Percentiles rank a stretch among this genome's conserved stretches.
Evolutionary conservation across 2,113 vertebrate species (phyloP).

Genomic region (Phalacrocorax pelagicus): DNA sequence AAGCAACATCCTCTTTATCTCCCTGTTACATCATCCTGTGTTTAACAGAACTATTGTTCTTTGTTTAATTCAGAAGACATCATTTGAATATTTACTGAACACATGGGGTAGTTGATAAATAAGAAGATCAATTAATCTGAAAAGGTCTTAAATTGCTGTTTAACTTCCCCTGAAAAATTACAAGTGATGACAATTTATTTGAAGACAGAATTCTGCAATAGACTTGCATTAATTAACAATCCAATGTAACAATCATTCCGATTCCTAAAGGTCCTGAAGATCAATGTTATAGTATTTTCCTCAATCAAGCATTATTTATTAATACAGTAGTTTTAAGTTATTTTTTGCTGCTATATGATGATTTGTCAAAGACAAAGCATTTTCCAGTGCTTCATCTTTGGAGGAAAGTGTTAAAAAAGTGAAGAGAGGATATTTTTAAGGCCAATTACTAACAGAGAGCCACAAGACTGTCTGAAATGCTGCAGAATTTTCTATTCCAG

Average conservation of each 20-base stretch:
- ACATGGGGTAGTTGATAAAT: not conserved
- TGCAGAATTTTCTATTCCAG: not conserved
- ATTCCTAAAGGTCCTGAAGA: not conserved
- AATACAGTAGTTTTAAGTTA: not conserved
- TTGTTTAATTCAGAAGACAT: not conserved
- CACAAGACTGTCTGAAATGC: not conserved
- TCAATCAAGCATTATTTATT: not conserved
- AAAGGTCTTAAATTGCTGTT: not conserved
- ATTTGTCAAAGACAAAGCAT: not conserved
- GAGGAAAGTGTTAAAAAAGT: not conserved
- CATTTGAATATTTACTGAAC: not conserved
- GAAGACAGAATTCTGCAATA: not conserved
- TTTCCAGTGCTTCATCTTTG: not conserved
- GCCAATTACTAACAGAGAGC: not conserved
- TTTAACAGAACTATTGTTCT: not conserved
- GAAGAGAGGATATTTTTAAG: not conserved
- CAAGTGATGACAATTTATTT: not conserved
- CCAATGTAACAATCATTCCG: not conserved
- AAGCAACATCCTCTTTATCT: not conserved
- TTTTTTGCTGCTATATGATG: not conserved
- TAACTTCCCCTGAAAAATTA: not conserved
- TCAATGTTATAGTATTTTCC: not conserved
- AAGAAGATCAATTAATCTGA: not conserved
- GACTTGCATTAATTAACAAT: slow-evolving; percentile 34
- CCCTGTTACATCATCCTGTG: not conserved